phyloP scores from a whole-genome alignment of 2,797 vertebrate genomes.

The Microctenopoma stevenorrisi region DNA sequence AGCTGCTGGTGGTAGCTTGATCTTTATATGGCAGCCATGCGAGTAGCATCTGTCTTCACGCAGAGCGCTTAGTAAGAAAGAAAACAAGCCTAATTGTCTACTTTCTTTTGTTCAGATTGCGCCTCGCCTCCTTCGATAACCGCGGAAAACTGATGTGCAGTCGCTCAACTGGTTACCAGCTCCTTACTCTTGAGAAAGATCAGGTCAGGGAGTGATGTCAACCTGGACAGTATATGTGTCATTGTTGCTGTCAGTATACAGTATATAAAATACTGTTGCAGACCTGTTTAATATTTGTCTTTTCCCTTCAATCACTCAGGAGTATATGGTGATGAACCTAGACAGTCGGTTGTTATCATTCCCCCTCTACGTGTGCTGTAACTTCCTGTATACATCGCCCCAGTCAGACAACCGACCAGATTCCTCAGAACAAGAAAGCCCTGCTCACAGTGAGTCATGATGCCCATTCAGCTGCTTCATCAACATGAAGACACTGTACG shows the following conservation, averaged over 20 bases:
- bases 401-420: conserved; percentile 83
- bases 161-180: conserved; percentile 94
- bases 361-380: conserved; percentile 97
- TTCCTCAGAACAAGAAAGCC: conserved; percentile 73
- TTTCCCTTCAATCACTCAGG: conserved; percentile 75
- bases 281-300: neutral
- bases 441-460: conserved; percentile 73
- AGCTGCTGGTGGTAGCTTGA: neutral
- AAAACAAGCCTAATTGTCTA: neutral
- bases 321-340: conserved; percentile 97
- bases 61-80: neutral
- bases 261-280: neutral
- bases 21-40: neutral
- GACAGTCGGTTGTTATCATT: conserved; percentile 94
- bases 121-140: conserved; percentile 93
- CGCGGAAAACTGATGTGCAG: conserved; percentile 92
- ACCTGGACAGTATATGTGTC: neutral
- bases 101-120: conserved; percentile 83
- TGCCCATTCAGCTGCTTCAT: conserved; percentile 18
- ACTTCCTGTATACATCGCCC: conserved; percentile 94
- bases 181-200: conserved; percentile 96
- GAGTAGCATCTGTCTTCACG: neutral
- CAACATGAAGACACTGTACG: conserved; percentile 45
- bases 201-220: conserved; percentile 81
- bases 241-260: neutral